These are phyloP conservation scores for Heteronetta atricapilla DNA, from an alignment of 2,113 vertebrate genomes.

Conservation along the genomic window DNA sequence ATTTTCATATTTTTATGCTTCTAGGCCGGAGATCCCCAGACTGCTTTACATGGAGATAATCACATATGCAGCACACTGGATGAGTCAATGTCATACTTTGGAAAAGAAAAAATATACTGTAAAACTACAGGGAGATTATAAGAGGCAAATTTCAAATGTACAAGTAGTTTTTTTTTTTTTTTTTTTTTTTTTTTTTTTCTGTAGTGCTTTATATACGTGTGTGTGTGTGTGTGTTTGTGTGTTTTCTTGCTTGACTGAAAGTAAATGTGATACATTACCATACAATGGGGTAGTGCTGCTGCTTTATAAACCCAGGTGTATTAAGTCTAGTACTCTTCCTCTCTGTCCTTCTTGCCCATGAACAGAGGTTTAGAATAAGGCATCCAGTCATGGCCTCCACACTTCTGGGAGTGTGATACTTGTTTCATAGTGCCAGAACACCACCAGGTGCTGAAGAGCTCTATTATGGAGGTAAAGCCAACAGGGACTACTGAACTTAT, in stretches of 20 bases:
- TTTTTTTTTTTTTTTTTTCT: neutral
- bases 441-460: neutral
- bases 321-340: neutral
- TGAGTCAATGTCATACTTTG: neutral
- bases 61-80: neutral
- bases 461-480: neutral
- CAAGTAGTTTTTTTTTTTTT: neutral
- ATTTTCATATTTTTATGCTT: neutral
- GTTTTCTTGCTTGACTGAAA: neutral
- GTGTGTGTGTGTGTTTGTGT: neutral
- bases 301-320: neutral
- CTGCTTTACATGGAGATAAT: neutral
- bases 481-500: neutral
- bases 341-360: neutral
- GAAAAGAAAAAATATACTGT: neutral
- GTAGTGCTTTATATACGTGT: neutral
- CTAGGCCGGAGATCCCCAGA: neutral
- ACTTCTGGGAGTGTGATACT: neutral
- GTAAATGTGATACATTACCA: neutral
- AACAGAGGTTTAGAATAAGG: neutral
- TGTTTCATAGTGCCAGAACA: neutral
- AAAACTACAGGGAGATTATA: neutral
- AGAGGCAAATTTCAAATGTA: neutral
- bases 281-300: neutral
- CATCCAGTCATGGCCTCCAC: neutral